Evolutionary conservation across 2,797 vertebrate genomes (phyloP).

Genomic region (Falco novaeseelandiae): DNA sequence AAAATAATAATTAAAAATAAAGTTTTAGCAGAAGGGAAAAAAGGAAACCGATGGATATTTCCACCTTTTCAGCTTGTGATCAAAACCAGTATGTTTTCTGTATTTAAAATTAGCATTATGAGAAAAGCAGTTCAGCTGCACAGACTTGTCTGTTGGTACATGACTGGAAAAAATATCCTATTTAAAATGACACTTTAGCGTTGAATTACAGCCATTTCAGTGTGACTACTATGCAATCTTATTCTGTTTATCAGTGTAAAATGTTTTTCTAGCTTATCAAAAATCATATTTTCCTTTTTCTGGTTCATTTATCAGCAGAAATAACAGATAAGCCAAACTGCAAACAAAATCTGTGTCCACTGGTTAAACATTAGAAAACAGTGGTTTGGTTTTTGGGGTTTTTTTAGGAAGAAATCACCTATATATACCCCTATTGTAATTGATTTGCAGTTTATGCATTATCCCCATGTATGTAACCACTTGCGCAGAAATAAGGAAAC

Average conservation of each 20-base stretch:
- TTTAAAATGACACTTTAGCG: constrained; percentile 21
- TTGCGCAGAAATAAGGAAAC: neutral
- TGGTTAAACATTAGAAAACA: neutral
- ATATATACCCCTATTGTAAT: neutral
- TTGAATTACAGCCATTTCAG: constrained; percentile 19
- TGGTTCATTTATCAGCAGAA: constrained; percentile 42
- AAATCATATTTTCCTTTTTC: constrained; percentile 8
- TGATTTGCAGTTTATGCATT: neutral
- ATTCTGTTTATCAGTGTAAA: constrained; percentile 28
- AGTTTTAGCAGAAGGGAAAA: neutral
- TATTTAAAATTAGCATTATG: constrained; percentile 24
- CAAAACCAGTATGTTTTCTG: neutral
- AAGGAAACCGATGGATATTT: neutral
- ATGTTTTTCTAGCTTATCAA: constrained; percentile 34
- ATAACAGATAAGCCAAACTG: neutral
- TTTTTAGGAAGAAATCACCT: neutral
- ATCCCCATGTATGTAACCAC: neutral
- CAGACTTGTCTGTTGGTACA: neutral
- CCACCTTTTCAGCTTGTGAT: neutral
- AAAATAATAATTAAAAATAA: neutral
- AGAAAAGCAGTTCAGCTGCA: neutral
- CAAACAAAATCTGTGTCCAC: neutral
- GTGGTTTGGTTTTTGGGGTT: neutral
- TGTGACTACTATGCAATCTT: neutral
- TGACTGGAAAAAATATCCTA: neutral